Evolutionary conservation across 2,113 vertebrate genomes (phyloP), one percentile per base, ranked within the genome.

Genomic region (Gadus macrocephalus): DNA sequence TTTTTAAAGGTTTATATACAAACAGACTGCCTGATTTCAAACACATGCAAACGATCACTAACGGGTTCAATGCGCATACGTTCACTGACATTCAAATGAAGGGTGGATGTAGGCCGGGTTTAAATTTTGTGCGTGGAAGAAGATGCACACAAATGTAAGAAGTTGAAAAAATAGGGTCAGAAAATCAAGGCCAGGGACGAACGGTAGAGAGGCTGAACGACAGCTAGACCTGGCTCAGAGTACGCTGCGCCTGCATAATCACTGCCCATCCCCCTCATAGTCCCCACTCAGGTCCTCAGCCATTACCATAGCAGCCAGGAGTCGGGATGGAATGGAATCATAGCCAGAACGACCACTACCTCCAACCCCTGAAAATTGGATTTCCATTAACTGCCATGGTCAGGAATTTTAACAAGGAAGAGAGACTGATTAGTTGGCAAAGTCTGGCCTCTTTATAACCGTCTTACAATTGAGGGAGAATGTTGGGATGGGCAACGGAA

Each of bases 311-410:
- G 73, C 75, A 38, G 73, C 8, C 71, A 76, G 62, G 74, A 70
- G 62, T 49, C 75, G 68, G 19, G 63, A 65, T 70, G 75, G 83
- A 85, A 65, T 70, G 75, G 83, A 85, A 85, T 85, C 84, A 88
- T 77, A 69, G 79, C 70, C 79, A 89, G 87, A 90, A 87, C 75
- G 75, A 78, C 22, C 20, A 49, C 8, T 9, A 11, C 61, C 61
- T 15, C 61, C 55, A 6, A 58, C 55, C 72, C 75, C 25, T 22
- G 64, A 78, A 86, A 90, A 87, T 84, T 83, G 83, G 81, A 85
- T 91, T 91, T 85, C 83, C 80, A 89, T 88, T 89, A 85, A 89
- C 86, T 82, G 80, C 85, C 76, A 66, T 72, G 73, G 79, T 49
- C 66, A 85, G 73, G 83, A 89, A 87, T 89, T 88, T 88, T 89